phyloP scores from a whole-genome alignment of 2,888 invertebrate species.

The Hirtodrosophila trivittata region DNA sequence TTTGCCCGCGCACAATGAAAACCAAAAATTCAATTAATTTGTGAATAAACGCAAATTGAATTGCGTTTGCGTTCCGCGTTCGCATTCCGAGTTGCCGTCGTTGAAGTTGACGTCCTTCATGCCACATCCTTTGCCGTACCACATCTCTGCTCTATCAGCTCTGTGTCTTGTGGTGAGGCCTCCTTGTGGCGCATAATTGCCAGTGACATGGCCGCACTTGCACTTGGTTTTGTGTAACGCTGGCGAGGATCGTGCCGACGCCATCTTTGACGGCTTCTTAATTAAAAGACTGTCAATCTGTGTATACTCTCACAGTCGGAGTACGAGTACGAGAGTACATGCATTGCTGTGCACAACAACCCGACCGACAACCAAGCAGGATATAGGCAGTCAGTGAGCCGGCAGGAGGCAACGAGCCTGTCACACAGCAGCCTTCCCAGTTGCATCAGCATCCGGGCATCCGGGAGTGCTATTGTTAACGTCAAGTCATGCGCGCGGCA shows the following conservation, averaged over 20 bases:
- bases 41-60: conserved; percentile 74
- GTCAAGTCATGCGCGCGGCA: conserved; percentile 70
- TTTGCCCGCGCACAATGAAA: conserved; percentile 44
- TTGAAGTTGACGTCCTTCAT: background rate
- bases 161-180: background rate
- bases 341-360: conserved; percentile 37
- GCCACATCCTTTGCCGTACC: background rate
- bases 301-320: conserved; percentile 13
- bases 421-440: background rate
- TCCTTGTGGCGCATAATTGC: conserved; percentile 65
- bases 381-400: conserved; percentile 23
- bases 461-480: conserved; percentile 73
- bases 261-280: conserved; percentile 79
- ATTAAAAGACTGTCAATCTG: conserved; percentile 79
- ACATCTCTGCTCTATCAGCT: background rate
- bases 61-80: conserved; percentile 43
- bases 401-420: conserved; percentile 16
- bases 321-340: conserved; percentile 19
- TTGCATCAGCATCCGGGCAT: conserved; percentile 36
- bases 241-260: conserved; percentile 55
- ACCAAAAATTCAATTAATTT: conserved; percentile 74
- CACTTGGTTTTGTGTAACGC: conserved; percentile 32
- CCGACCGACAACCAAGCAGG: conserved; percentile 31
- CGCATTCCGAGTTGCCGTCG: conserved; percentile 24
- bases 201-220: conserved; percentile 73